phyloP scores from a whole-genome alignment of 2,797 vertebrate species.

The Sorex maritimensis region DNA sequence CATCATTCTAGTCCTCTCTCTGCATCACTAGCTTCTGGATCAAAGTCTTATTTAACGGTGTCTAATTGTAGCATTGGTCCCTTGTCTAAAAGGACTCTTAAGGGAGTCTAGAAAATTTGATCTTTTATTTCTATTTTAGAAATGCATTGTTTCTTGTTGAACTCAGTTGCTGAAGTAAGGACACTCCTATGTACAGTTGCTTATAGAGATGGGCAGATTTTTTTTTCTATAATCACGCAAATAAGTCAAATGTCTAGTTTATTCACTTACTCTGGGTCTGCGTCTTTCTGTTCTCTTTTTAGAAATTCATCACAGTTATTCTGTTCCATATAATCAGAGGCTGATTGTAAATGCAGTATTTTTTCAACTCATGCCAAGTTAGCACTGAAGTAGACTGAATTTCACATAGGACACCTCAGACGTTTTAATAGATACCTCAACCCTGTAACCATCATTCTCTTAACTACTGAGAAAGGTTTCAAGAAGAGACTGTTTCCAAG shows the following conservation, averaged over 20 bases:
- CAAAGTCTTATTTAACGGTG: neutral
- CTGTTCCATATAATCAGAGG: neutral
- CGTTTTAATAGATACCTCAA: neutral
- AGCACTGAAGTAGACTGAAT: neutral
- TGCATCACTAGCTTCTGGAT: neutral
- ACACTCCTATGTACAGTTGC: neutral
- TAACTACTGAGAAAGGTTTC: neutral
- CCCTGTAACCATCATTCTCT: too few species aligned
- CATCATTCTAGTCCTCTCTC: neutral
- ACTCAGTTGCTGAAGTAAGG: neutral
- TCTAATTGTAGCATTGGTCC: neutral
- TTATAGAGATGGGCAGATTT: neutral
- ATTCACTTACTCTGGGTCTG: neutral
- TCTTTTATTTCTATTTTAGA: neutral
- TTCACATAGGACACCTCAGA: neutral
- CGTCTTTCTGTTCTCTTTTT: neutral
- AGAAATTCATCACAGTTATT: neutral
- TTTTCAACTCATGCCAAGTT: neutral
- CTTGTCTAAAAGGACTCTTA: neutral
- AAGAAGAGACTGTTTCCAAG: neutral
- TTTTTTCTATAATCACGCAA: neutral
- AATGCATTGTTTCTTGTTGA: neutral
- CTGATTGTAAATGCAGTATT: neutral
- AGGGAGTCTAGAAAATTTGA: neutral
- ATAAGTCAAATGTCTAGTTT: too few species aligned